Evolutionary conservation across 2,888 invertebrate genomes (phyloP).

Genomic region (Aphodius granarius): DNA sequence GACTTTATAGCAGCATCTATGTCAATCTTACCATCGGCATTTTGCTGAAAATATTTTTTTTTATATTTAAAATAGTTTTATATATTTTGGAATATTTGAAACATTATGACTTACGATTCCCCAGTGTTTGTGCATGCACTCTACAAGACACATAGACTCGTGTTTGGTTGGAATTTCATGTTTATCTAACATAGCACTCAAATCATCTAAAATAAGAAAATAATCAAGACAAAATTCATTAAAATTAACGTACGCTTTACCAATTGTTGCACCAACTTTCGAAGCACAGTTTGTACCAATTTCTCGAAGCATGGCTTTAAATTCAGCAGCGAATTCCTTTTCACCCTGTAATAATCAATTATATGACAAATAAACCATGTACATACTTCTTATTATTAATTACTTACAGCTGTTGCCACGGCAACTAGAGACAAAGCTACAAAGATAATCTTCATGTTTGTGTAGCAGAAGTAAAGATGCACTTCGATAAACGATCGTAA

Average conservation of each 20-base stretch:
- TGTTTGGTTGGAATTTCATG: constrained; percentile 18
- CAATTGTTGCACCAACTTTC: constrained; percentile 47
- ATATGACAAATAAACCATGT: not conserved
- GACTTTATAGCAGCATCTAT: not conserved
- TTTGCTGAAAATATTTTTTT: constrained; percentile 28
- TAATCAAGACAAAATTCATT: too few species aligned
- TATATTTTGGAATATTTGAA: too few species aligned
- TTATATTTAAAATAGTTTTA: too few species aligned
- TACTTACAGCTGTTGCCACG: not conserved
- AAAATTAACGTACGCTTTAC: too few species aligned
- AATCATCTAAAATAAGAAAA: constrained; percentile 6
- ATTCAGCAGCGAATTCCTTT: not conserved
- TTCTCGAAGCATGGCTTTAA: constrained; percentile 1
- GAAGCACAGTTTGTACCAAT: constrained; percentile 42
- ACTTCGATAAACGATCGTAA: not conserved
- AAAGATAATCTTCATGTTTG: not conserved
- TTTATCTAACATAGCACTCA: constrained; percentile 3
- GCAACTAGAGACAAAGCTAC: not conserved
- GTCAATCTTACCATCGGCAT: constrained; percentile 22
- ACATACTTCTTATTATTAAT: too few species aligned
- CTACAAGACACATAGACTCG: constrained; percentile 53
- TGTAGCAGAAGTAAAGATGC: not conserved
- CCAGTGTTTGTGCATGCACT: constrained; percentile 55
- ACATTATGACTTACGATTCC: constrained; percentile 55
- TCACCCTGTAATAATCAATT: not conserved